phyloP scores from a whole-genome alignment of 1,140 invertebrate species.

The Helicorthomorpha holstii region DNA sequence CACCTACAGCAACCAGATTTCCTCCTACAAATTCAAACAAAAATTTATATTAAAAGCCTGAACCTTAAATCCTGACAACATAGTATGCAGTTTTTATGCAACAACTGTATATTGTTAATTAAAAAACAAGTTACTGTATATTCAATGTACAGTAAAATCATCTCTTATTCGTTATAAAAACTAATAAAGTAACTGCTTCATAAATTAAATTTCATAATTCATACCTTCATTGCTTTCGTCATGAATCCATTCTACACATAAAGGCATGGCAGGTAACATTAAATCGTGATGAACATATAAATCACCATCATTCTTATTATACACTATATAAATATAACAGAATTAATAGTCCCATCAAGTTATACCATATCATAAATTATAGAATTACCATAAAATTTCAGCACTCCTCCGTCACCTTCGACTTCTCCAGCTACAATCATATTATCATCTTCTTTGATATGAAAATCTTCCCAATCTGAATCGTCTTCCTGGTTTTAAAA shows the following conservation, averaged over 20 bases:
- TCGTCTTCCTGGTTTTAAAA: constrained; percentile 39
- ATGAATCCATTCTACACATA: constrained; percentile 83
- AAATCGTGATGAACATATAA: constrained; percentile 90
- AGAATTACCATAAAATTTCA: constrained; percentile 68
- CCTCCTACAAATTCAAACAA: constrained; percentile 29
- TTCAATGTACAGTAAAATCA: no score
- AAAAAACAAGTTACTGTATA: constrained; percentile 1
- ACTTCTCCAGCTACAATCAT: constrained; percentile 71
- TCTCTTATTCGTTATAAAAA: no score
- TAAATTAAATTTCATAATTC: background rate
- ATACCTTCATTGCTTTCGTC: constrained; percentile 37
- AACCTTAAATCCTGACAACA: background rate
- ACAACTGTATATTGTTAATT: no score
- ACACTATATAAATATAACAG: constrained; percentile 39
- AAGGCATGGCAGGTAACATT: constrained; percentile 64
- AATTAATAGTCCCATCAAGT: constrained; percentile 3
- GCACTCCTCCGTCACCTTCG: constrained; percentile 60
- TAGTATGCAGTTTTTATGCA: background rate
- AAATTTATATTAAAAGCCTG: background rate
- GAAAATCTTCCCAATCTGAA: constrained; percentile 62
- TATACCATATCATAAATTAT: background rate
- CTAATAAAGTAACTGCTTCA: no score
- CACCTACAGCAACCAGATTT: constrained; percentile 79
- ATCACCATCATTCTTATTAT: constrained; percentile 69
- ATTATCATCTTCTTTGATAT: constrained; percentile 78